Conservation (phyloP, 2,888 invertebrate genomes). For the Drosophila mayaguana region DNA sequence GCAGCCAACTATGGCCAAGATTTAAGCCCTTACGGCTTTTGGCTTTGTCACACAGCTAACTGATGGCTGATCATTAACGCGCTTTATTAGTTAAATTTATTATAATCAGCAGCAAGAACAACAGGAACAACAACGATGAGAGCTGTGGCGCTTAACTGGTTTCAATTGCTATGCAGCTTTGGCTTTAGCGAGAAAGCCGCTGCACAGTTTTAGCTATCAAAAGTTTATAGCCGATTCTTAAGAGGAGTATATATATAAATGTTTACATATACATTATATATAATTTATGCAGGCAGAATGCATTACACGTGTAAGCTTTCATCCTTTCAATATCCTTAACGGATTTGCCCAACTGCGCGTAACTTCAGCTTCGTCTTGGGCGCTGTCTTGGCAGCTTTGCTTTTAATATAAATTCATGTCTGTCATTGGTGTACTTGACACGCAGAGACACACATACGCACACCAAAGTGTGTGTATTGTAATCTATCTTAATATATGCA, state of each 20-base stretch:
- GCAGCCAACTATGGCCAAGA: constrained; percentile 18
- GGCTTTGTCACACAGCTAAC: constrained; percentile 64
- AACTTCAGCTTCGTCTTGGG: constrained; percentile 15
- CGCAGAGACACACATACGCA: background rate
- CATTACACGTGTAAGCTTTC: constrained; percentile 2
- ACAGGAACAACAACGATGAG: background rate
- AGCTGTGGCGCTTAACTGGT: constrained; percentile 29
- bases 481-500: constrained; percentile 80
- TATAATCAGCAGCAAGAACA: constrained; percentile 62
- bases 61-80: constrained; percentile 77
- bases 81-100: constrained; percentile 79
- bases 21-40: constrained; percentile 49
- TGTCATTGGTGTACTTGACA: constrained; percentile 40
- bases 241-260: constrained; percentile 21
- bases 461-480: constrained; percentile 34
- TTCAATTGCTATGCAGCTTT: constrained; percentile 43
- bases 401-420: constrained; percentile 70
- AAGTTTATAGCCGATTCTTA: constrained; percentile 53
- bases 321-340: background rate
- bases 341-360: constrained; percentile 20
- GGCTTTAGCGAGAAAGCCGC: constrained; percentile 44
- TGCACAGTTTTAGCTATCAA: constrained; percentile 59
- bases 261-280: constrained; percentile 28
- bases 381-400: constrained; percentile 41
- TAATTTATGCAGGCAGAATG: constrained; percentile 71